Evolutionary conservation across 2,113 vertebrate species (phyloP).

Genomic region (Phyllostomus hastatus): DNA sequence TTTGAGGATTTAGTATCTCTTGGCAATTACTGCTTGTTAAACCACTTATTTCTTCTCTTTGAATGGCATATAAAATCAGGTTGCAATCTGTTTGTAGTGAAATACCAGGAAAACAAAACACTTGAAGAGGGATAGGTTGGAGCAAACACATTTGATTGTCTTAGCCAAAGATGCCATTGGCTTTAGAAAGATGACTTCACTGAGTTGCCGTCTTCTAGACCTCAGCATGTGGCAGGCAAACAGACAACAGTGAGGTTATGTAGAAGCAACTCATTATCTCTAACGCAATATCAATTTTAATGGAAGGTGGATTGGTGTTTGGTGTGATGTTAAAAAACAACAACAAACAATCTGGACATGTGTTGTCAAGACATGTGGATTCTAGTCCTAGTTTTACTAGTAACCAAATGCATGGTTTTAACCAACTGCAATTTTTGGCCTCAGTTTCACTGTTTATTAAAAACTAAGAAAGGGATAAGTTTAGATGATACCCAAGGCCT

Average conservation of each 20-base stretch:
- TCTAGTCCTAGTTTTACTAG: background rate
- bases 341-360: background rate
- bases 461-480: background rate
- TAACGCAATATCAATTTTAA: constrained; percentile 24
- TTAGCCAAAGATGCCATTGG: constrained; percentile 1
- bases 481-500: background rate
- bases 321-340: background rate
- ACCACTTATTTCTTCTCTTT: background rate
- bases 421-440: background rate
- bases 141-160: constrained; percentile 37
- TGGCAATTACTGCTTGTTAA: constrained; percentile 15
- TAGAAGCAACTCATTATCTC: constrained; percentile 50
- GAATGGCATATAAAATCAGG: background rate
- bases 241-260: constrained; percentile 62
- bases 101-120: constrained; percentile 37
- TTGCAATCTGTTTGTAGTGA: background rate
- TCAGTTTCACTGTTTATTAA: background rate
- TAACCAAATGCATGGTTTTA: background rate
- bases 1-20: background rate
- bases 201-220: constrained; percentile 38
- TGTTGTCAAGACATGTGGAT: background rate
- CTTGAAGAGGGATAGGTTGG: background rate
- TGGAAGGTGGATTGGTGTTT: background rate
- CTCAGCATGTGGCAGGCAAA: constrained; percentile 44
- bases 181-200: constrained; percentile 25